These are phyloP conservation scores for Ptiloglossa arizonensis DNA, from an alignment of 1,140 invertebrate genomes.

Conservation along the genomic window DNA sequence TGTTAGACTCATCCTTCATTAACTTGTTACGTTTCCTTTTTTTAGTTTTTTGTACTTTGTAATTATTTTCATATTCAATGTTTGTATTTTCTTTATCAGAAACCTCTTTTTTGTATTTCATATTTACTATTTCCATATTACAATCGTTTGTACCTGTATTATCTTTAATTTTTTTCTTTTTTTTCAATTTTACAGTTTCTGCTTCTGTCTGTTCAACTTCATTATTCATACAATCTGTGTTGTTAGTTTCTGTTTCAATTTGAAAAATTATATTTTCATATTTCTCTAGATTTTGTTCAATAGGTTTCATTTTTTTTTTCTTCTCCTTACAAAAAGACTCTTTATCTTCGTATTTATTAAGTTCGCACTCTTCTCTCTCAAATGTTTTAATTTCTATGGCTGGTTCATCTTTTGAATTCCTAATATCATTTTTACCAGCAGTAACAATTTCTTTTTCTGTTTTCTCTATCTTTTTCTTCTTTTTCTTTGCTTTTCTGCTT, in stretches of 20 bases:
- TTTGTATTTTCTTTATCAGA: constrained; percentile 43
- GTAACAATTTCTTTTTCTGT: not conserved
- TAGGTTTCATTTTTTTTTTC: constrained; percentile 34
- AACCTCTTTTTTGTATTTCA: constrained; percentile 15
- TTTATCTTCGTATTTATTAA: not conserved
- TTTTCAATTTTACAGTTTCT: constrained; percentile 32
- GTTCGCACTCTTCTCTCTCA: constrained; percentile 9
- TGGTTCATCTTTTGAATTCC: constrained; percentile 3
- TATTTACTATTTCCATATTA: not conserved
- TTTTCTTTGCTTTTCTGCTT: constrained; percentile 44
- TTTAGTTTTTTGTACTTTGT: constrained; percentile 18
- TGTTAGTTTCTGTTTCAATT: constrained; percentile 8
- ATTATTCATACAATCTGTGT: constrained; percentile 6
- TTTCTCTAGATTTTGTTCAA: not conserved
- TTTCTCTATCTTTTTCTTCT: constrained; percentile 54
- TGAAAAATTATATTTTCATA: constrained; percentile 5
- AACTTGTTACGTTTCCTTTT: constrained; percentile 40
- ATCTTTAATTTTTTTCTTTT: constrained; percentile 42
- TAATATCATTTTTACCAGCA: not conserved
- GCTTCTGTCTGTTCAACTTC: not conserved
- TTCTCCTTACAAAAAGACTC: constrained; percentile 23
- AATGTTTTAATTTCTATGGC: not conserved
- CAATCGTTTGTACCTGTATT: constrained; percentile 7
- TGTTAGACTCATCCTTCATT: constrained; percentile 7
- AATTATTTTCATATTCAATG: not conserved